Conservation (phyloP, 2,113 vertebrate genomes). For the Scopus umbretta region DNA sequence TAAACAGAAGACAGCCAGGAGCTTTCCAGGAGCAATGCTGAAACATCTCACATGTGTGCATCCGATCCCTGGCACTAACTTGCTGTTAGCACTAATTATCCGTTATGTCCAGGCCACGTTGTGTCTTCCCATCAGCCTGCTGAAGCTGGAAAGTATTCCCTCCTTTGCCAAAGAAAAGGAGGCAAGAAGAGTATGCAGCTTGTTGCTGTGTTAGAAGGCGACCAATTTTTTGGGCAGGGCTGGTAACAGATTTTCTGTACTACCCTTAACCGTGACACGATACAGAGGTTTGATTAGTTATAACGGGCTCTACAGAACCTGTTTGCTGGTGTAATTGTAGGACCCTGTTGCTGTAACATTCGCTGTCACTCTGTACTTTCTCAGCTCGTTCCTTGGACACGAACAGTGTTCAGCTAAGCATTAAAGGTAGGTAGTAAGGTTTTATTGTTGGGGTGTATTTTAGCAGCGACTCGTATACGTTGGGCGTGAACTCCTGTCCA, state of each 20-base stretch:
- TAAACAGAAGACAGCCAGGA: not conserved
- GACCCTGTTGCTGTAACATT: not conserved
- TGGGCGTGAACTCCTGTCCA: not conserved
- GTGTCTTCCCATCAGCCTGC: not conserved
- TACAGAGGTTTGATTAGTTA: not conserved
- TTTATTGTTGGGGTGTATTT: not conserved
- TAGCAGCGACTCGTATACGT: rapidly evolving
- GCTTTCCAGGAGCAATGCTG: not conserved
- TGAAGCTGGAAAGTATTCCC: not conserved
- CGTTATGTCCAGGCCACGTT: rapidly evolving
- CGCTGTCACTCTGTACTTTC: rapidly evolving
- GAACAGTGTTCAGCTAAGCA: not conserved
- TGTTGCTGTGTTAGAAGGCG: not conserved
- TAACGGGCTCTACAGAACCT: not conserved
- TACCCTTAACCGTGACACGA: not conserved
- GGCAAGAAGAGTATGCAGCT: not conserved
- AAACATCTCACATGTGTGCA: not conserved
- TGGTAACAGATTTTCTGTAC: not conserved
- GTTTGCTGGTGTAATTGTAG: not conserved
- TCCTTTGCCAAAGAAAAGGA: not conserved
- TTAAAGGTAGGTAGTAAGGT: not conserved
- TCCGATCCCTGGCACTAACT: not conserved
- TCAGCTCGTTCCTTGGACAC: not conserved
- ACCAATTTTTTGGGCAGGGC: not conserved
- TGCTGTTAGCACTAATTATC: not conserved